These are phyloP conservation scores for Lasioglossum pauxillum DNA, from an alignment of 2,888 invertebrate species.

Conservation along the genomic window DNA sequence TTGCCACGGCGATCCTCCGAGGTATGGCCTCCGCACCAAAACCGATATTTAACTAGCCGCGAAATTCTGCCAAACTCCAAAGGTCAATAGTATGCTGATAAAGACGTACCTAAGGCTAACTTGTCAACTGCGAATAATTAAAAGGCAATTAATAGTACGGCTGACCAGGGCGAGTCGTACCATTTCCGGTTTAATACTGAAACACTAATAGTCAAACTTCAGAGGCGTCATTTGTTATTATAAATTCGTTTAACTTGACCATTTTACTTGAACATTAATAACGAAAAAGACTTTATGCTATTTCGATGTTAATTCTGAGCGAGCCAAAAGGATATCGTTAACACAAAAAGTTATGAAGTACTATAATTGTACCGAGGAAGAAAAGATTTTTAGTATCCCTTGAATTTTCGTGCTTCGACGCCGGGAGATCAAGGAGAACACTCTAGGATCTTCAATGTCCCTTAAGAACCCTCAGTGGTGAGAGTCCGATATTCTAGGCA, in stretches of 20 bases:
- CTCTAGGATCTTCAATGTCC: background rate
- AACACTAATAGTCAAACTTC: too few species aligned
- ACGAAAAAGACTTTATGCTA: too few species aligned
- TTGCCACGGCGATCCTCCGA: background rate
- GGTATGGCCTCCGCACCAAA: background rate
- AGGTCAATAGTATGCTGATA: conserved; percentile 12
- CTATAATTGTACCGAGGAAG: background rate
- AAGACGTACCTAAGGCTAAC: conserved; percentile 1
- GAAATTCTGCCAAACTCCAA: conserved; percentile 1
- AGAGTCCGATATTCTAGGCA: conserved; percentile 5
- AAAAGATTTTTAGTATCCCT: background rate
- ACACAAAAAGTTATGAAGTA: background rate
- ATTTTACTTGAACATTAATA: too few species aligned
- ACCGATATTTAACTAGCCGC: conserved; percentile 4
- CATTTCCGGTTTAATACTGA: background rate
- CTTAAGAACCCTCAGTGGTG: background rate
- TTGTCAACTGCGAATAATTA: conserved; percentile 15
- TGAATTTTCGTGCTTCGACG: background rate
- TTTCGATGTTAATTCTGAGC: background rate
- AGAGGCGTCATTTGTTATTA: too few species aligned
- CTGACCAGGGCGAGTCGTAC: background rate
- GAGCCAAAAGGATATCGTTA: background rate
- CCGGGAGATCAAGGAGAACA: background rate
- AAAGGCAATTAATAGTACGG: conserved; percentile 31
- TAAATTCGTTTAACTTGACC: too few species aligned